Base-by-base conservation (phyloP, 1,140 invertebrate species). In the Berghia stephanieae region DNA sequence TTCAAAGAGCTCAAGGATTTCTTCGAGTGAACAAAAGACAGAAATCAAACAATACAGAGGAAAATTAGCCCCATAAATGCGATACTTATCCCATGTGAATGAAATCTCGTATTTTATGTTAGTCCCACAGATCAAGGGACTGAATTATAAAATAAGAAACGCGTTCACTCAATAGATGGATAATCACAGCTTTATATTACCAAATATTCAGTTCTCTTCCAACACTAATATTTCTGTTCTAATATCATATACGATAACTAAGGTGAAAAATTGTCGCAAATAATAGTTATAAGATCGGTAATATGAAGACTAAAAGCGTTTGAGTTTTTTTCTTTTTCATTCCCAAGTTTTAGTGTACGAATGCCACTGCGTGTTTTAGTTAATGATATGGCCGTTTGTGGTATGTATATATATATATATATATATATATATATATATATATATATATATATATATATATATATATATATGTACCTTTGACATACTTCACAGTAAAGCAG, bases 371-470 rank as follows among this genome's bases (percentile, higher is more conserved):
- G 44, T 68, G 40, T 68, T 21, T 68, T 27, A 36, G 60, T 43
- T 24, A 69, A 38, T 68, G 42, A 38, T 52, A 34, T 52, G 42
- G 27, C 24, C 36, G 46, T 4, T 10, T 73, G 31, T 55, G 31
- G 68, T 44, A 40, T 70, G 68, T 77, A 6, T 77, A 46, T 68
- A 69, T 52, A 27, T 46, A 36, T 77, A 38, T 75, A 24, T 68
- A 46, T 43, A 68, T 77, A 66, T 68, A 24, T 68, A 31, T 68
- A 24, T 68, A 66, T 18, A 16, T 43, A 18, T 43, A 60, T 60
- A 60, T 60, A 60, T 60, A 60, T 60, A 60, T 60, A 60, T 60
- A 60, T 60, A 60, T 60, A 60, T 60, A 60, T 60, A 60, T 60
- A 60, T 60, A 60, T 60, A 60, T 60, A 60, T 60, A 60, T 60